Percentiles rank a stretch among this genome's conserved stretches.
These are phyloP conservation scores for Actenoides hombroni DNA, from an alignment of 2,113 vertebrate genomes.

Conservation along the genomic window DNA sequence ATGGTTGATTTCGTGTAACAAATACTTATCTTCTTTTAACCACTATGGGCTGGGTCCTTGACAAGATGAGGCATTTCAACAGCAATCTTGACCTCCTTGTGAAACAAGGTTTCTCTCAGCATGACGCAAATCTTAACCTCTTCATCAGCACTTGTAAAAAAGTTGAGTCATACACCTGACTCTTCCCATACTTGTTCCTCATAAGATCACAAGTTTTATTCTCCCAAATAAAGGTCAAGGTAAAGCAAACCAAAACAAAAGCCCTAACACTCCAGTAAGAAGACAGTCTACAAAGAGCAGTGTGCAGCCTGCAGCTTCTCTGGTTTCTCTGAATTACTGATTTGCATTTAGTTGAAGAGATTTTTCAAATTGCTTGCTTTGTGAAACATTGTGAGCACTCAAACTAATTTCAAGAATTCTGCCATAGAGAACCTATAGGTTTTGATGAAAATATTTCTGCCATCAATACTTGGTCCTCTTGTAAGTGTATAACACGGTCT, in stretches of 20 bases:
- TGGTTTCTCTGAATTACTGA: not conserved
- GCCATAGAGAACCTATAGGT: not conserved
- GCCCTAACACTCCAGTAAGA: not conserved
- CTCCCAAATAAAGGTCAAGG: not conserved
- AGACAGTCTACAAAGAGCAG: not conserved
- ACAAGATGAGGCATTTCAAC: conserved; percentile 19
- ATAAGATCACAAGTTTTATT: conserved; percentile 13
- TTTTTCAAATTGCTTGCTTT: not conserved
- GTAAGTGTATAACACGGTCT: not conserved
- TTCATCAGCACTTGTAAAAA: conserved; percentile 53
- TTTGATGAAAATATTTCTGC: not conserved
- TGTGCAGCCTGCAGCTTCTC: not conserved
- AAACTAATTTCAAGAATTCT: not conserved
- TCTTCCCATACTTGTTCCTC: conserved; percentile 21
- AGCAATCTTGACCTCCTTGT: conserved; percentile 3
- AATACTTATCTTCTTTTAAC: conserved; percentile 16
- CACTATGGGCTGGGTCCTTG: not conserved
- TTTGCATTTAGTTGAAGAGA: not conserved
- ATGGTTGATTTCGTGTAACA: not conserved
- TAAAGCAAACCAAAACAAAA: conserved; percentile 3
- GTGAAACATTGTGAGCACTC: not conserved
- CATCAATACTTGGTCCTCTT: not conserved
- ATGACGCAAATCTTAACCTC: conserved; percentile 53
- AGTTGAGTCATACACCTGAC: conserved; percentile 35
- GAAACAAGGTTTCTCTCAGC: conserved; percentile 9